Evolutionary conservation across 2,113 vertebrate species (phyloP), one percentile per base, ranked within the genome.

Genomic region (Protomyctophum bolini): DNA sequence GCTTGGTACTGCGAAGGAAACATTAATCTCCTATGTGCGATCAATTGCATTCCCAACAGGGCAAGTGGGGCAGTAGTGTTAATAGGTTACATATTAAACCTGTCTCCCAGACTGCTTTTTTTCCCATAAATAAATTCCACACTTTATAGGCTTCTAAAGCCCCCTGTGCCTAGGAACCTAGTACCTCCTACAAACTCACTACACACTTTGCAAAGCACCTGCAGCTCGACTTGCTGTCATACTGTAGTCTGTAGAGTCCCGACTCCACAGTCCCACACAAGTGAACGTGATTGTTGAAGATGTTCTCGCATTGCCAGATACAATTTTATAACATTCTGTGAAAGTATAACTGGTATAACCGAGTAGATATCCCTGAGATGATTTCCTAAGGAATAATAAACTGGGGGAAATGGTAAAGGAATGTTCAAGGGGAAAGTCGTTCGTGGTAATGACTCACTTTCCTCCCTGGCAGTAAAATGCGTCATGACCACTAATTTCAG

Each of bases 41-140:
- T 41, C 33, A 41, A 41, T 41, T 41, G 33, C 33, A 41, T 41
- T 41, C 33, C 33, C 33, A 41, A 41, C 33, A 41, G 33, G 3
- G 33, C 49, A 50, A 50, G 10, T 50, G 10, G 29, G 9, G 10
- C 14, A 21, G 29, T 52, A 73, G 33, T 52, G 67, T 55, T 79
- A 58, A 61, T n/a, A 63, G 45, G 70, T 76, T 28, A 21, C 58
- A 29, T 48, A 33, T 65, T 76, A 69, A 76, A 76, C n/a, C 63
- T 59, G 33, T 59, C 8, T 11, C 58, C 11, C 8, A 59, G 9
- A 58, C 21, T 9, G 9, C 48, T 54, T 72, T 21, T 21, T 68
- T 61, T 76, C 63, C 29, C 48, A 70, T 69, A 80, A 80, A 81
- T 54, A 48, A 76, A 84, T 77, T 78, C 64, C 73, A 77, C 12